These are phyloP conservation scores for Cydia strobilella DNA, from an alignment of 1,140 invertebrate genomes.

Conservation along the genomic window DNA sequence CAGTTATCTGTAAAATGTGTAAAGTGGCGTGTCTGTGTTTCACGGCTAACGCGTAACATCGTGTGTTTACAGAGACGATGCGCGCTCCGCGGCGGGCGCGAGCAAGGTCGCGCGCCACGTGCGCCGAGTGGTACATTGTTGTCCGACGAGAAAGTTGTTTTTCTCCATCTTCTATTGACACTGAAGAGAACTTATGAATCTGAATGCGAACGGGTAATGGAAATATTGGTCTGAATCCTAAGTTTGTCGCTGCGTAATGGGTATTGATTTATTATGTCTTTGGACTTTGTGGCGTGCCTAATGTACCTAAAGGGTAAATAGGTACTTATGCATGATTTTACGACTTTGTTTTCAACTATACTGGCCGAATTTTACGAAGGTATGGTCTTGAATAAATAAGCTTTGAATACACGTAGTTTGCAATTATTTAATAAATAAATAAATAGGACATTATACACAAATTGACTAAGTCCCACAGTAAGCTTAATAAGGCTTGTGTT, in stretches of 20 bases:
- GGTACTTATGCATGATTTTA: conserved; percentile 6
- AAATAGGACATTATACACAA: too few relatives aligned
- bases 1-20: conserved; percentile 37
- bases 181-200: conserved; percentile 6
- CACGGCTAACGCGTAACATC: conserved; percentile 45
- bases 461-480: too few relatives aligned
- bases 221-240: conserved; percentile 12
- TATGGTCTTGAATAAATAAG: neutral
- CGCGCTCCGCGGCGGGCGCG: conserved; percentile 18
- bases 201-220: conserved; percentile 9
- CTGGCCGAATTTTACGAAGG: neutral
- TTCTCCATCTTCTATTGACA: conserved; percentile 28
- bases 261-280: neutral
- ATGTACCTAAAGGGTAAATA: neutral
- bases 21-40: conserved; percentile 38
- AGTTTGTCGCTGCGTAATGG: neutral
- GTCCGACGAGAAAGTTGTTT: conserved; percentile 33
- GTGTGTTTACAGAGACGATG: conserved; percentile 36
- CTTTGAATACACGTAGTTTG: neutral
- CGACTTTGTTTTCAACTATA: conserved; percentile 14
- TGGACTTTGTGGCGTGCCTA: neutral
- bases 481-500: too few relatives aligned
- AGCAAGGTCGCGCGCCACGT: conserved; percentile 67
- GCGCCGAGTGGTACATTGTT: conserved; percentile 46
- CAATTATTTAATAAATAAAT: too few relatives aligned